Conservation (phyloP, 2,113 vertebrate genomes). For the Gallinago undulata region DNA sequence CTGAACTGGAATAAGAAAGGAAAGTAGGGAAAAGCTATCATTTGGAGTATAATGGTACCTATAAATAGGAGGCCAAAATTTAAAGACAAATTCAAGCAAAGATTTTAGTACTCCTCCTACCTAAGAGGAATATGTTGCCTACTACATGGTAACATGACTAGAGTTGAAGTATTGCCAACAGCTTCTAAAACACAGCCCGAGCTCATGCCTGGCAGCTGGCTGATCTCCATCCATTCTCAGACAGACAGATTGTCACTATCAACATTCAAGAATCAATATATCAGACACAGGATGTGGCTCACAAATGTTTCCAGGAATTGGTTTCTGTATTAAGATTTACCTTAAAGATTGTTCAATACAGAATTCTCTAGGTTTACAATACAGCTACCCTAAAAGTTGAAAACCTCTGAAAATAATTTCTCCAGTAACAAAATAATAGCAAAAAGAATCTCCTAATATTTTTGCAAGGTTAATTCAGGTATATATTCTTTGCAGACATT, state of each 20-base stretch:
- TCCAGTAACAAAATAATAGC: neutral
- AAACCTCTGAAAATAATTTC: neutral
- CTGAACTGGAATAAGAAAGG: neutral
- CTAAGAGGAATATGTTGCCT: neutral
- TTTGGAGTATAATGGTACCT: neutral
- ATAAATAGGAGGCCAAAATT: neutral
- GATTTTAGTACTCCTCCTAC: neutral
- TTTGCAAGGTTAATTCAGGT: neutral
- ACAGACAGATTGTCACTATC: too few species aligned
- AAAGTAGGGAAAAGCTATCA: neutral
- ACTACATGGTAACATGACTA: neutral
- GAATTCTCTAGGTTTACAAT: neutral
- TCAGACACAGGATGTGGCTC: neutral
- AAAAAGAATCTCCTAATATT: neutral
- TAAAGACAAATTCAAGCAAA: neutral
- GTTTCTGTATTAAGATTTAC: neutral
- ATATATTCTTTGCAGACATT: neutral
- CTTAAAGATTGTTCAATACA: neutral
- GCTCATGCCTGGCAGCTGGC: rapidly evolving
- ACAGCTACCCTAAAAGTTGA: neutral
- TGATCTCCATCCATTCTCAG: neutral
- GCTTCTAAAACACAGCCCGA: neutral
- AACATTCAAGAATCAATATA: neutral
- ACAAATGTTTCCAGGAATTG: neutral
- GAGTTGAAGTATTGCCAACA: neutral